phyloP scores from a whole-genome alignment of 2,888 invertebrate species.

The Chouioia cunea region DNA sequence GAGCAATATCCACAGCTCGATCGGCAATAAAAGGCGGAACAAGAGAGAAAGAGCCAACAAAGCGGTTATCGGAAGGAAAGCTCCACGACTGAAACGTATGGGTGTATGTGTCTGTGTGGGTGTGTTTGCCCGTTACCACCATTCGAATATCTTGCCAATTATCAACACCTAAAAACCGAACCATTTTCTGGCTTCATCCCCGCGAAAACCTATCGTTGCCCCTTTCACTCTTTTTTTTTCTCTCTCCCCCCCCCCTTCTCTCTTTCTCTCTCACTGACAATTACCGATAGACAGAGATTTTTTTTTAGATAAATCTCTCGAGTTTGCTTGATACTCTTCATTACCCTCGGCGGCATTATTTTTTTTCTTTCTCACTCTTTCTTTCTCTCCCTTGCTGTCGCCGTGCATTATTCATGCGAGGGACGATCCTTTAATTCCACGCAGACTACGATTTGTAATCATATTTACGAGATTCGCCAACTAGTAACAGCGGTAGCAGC shows the following conservation, averaged over 20 bases:
- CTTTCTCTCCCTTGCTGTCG: not conserved
- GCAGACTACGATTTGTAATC: constrained; percentile 37
- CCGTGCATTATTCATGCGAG: constrained; percentile 35
- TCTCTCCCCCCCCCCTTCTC: too few relatives aligned
- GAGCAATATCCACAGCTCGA: too few relatives aligned
- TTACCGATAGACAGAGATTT: constrained; percentile 5
- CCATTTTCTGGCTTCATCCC: not conserved
- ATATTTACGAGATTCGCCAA: constrained; percentile 30
- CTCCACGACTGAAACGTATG: too few relatives aligned
- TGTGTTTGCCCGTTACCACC: not conserved
- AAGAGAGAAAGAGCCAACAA: too few relatives aligned
- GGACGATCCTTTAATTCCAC: constrained; percentile 19
- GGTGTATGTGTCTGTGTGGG: too few relatives aligned
- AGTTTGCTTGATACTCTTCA: constrained; percentile 32
- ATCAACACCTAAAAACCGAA: constrained; percentile 23
- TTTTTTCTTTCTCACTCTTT: not conserved
- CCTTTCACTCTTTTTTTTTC: not conserved
- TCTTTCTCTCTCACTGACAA: too few relatives aligned
- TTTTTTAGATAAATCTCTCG: too few relatives aligned
- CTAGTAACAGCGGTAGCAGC: too few relatives aligned
- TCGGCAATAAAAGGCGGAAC: too few relatives aligned
- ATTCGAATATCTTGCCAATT: constrained; percentile 19
- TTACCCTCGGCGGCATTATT: not conserved
- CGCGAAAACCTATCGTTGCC: not conserved
- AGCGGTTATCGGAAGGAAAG: too few relatives aligned